Conservation (phyloP, 2,888 invertebrate genomes). For the Schizotus pectinicornis region DNA sequence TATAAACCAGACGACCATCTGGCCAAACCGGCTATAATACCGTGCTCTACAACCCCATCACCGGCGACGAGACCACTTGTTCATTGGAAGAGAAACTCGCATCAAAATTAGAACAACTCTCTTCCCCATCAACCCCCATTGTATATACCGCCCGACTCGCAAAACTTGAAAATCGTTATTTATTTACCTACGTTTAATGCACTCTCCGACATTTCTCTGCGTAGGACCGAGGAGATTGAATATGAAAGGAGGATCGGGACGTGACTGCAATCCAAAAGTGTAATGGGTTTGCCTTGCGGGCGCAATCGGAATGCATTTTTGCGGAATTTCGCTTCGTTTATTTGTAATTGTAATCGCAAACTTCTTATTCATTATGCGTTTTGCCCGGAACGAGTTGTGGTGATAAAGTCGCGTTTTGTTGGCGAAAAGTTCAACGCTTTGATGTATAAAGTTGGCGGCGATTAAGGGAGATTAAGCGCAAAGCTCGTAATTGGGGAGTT, state of each 20-base stretch:
- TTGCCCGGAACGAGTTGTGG: background rate
- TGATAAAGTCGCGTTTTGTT: background rate
- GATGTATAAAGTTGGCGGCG: background rate
- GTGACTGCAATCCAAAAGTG: no score
- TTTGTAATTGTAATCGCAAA: slow-evolving; percentile 4
- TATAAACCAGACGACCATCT: slow-evolving; percentile 45
- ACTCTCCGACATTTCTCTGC: no score
- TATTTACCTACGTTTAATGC: no score
- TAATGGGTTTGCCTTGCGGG: background rate
- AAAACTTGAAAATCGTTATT: no score
- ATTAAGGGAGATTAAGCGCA: background rate
- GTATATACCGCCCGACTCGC: no score
- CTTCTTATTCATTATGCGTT: background rate
- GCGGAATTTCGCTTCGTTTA: background rate
- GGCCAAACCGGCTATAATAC: slow-evolving; percentile 29
- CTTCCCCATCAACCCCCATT: no score
- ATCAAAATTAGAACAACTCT: no score
- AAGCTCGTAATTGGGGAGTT: background rate
- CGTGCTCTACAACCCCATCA: background rate
- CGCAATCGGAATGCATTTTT: slow-evolving; percentile 4
- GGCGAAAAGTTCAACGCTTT: background rate
- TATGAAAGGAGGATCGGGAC: no score
- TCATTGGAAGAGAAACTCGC: no score
- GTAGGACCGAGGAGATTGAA: no score
- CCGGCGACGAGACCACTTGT: no score